These are phyloP conservation scores for Colinus virginianus DNA, from an alignment of 2,113 vertebrate species.

Conservation along the genomic window DNA sequence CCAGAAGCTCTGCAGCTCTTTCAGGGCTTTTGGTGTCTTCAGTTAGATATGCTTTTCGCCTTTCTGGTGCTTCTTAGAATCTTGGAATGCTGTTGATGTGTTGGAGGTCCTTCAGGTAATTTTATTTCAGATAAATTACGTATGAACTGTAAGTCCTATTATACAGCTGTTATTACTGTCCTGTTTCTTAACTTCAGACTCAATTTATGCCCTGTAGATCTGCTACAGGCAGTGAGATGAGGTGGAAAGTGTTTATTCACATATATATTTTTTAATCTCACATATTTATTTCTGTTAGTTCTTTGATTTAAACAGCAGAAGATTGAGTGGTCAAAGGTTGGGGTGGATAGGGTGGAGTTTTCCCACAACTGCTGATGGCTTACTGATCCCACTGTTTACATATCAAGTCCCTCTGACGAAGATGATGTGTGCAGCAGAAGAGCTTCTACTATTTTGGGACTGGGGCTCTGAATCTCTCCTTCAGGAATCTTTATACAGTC, in stretches of 20 bases:
- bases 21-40: background rate
- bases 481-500: background rate
- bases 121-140: background rate
- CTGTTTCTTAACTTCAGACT: background rate
- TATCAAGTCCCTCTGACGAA: background rate
- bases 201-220: background rate
- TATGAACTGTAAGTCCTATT: background rate
- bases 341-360: slow-evolving; percentile 59
- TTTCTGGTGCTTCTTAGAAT: background rate
- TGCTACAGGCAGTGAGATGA: background rate
- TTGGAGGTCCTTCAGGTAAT: background rate
- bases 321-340: slow-evolving; percentile 26
- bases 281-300: slow-evolving; percentile 51
- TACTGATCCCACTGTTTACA: slow-evolving; percentile 31
- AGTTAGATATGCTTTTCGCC: background rate
- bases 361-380: slow-evolving; percentile 54
- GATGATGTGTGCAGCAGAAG: slow-evolving; percentile 26
- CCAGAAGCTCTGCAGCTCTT: background rate
- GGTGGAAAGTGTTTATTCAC: background rate
- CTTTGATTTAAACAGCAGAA: slow-evolving; percentile 63
- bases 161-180: background rate
- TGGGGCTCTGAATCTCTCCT: background rate
- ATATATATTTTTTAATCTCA: background rate
- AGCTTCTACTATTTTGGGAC: slow-evolving; percentile 41
- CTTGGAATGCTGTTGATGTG: background rate